Conservation (phyloP, 2,888 invertebrate genomes). For the Eristalis tenax region DNA sequence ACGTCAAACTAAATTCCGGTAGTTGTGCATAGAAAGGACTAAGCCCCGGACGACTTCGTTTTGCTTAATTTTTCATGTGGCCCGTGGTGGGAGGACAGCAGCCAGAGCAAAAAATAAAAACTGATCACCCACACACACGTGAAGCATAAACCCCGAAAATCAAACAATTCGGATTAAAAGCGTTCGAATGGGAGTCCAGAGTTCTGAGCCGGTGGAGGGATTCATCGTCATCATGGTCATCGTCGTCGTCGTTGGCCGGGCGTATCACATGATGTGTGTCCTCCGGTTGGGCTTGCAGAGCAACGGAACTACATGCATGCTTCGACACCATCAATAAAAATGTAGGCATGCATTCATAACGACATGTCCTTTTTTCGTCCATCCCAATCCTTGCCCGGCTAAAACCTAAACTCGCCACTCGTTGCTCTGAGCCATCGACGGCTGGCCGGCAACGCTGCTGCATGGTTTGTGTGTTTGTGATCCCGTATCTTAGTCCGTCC, state of each 20-base stretch:
- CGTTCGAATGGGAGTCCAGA: conserved; percentile 61
- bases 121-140: background rate
- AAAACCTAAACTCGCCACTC: background rate
- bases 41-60: conserved; percentile 12
- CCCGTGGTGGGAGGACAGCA: background rate
- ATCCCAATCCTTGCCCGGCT: background rate
- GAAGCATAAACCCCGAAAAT: conserved; percentile 68
- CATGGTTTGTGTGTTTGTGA: background rate
- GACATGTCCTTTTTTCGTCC: conserved; percentile 56
- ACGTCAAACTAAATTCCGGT: conserved; percentile 62
- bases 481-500: conserved; percentile 47
- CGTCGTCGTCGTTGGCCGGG: background rate
- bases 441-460: background rate
- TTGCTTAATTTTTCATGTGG: background rate
- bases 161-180: conserved; percentile 72
- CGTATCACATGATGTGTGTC: conserved; percentile 35
- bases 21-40: conserved; percentile 48
- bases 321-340: conserved; percentile 72
- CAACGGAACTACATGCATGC: conserved; percentile 70
- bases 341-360: conserved; percentile 72
- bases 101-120: background rate
- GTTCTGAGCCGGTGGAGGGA: background rate
- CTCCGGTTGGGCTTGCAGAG: conserved; percentile 54
- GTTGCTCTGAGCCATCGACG: background rate
- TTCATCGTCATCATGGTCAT: conserved; percentile 1